These are phyloP conservation scores for Gymnopithys bicolor DNA, from an alignment of 2,797 vertebrate species.

Conservation along the genomic window DNA sequence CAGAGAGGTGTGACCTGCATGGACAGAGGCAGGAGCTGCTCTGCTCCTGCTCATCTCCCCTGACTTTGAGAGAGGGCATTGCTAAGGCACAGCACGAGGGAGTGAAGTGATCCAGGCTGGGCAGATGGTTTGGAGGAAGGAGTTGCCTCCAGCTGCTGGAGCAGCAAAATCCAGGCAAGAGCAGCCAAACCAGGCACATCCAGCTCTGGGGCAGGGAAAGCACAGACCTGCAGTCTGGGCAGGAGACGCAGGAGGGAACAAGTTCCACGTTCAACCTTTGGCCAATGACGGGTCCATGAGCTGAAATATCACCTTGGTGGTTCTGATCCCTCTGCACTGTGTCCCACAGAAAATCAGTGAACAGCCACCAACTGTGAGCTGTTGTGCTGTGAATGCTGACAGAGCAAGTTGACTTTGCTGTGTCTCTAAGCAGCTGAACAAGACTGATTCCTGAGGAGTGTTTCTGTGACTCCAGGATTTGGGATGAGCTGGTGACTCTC, in stretches of 20 bases:
- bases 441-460: neutral
- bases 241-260: neutral
- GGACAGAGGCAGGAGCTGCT: neutral
- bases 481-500: neutral
- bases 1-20: neutral
- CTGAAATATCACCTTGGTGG: neutral
- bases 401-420: neutral
- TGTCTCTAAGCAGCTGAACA: neutral
- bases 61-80: neutral
- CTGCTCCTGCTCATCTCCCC: neutral
- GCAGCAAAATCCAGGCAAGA: constrained; percentile 19
- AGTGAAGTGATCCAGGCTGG: neutral
- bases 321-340: accelerated
- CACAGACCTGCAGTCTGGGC: neutral
- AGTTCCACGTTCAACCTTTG: neutral
- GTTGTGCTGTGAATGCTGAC: neutral
- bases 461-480: neutral
- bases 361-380: neutral
- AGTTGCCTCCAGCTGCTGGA: constrained; percentile 58
- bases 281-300: neutral
- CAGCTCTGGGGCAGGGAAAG: neutral
- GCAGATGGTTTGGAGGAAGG: constrained; percentile 49
- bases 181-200: constrained; percentile 36
- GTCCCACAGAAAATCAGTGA: accelerated
- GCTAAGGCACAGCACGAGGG: constrained; percentile 23